phyloP scores from a whole-genome alignment of 2,888 invertebrate genomes.

The Sussaba pulchella region DNA sequence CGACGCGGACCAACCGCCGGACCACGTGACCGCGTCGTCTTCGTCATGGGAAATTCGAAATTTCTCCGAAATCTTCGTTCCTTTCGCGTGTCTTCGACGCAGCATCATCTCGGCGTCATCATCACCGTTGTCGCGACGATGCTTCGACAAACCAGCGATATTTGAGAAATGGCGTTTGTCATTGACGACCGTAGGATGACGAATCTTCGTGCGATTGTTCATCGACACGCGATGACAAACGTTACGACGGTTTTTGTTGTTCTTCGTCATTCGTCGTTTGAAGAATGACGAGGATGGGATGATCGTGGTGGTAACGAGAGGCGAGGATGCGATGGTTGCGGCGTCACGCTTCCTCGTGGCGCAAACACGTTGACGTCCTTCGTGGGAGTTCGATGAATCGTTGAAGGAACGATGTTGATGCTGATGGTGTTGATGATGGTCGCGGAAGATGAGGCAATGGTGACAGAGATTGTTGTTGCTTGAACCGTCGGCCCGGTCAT shows the following conservation, averaged over 20 bases:
- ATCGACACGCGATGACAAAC: neutral
- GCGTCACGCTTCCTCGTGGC: constrained; percentile 5
- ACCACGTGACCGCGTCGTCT: constrained; percentile 1
- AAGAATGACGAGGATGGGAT: neutral
- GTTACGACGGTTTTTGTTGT: neutral
- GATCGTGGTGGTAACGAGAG: neutral
- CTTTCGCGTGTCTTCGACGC: constrained; percentile 11
- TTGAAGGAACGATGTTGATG: constrained; percentile 19
- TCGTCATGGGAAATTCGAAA: neutral
- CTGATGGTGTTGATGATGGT: neutral
- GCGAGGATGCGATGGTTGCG: neutral
- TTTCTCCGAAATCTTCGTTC: neutral
- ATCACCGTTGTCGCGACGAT: too few species aligned
- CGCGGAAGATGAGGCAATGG: neutral
- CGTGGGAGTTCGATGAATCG: constrained; percentile 11
- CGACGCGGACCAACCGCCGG: neutral
- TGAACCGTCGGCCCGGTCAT: neutral
- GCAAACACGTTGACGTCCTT: neutral
- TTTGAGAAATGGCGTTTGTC: neutral
- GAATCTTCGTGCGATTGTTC: constrained; percentile 1
- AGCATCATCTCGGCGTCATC: neutral
- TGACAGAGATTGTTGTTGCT: neutral
- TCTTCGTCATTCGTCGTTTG: neutral
- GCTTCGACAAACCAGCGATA: too few species aligned
- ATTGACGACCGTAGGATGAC: neutral